phyloP scores from a whole-genome alignment of 2,888 invertebrate genomes.

The Lobophora halterata region DNA sequence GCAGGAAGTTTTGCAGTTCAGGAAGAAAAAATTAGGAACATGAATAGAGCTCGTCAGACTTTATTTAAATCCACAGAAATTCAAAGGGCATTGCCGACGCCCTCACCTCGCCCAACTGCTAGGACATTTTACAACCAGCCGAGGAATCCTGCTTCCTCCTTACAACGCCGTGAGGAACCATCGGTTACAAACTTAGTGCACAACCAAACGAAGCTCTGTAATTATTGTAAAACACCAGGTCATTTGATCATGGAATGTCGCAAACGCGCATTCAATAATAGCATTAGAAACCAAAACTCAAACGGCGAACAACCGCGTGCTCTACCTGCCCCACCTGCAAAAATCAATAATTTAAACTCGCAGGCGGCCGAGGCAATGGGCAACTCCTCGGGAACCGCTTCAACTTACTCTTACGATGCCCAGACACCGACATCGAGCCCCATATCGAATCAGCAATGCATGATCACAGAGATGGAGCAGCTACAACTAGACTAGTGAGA shows the following conservation, averaged over 20 bases:
- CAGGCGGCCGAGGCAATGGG: constrained; percentile 13
- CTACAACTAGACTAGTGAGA: background rate
- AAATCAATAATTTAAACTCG: constrained; percentile 20
- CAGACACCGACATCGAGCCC: constrained; percentile 1
- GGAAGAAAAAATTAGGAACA: constrained; percentile 26
- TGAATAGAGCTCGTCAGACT: no score
- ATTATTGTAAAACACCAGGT: constrained; percentile 17
- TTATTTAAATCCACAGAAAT: no score
- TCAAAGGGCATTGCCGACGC: no score
- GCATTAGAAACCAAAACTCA: background rate
- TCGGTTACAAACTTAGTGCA: no score
- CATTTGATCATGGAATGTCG: constrained; percentile 11
- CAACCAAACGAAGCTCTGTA: constrained; percentile 8
- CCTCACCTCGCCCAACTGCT: no score
- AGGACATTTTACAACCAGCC: no score
- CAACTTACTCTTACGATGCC: constrained; percentile 1
- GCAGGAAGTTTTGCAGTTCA: constrained; percentile 33
- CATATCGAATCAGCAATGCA: background rate
- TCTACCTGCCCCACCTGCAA: background rate
- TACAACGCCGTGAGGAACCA: no score
- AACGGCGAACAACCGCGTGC: background rate
- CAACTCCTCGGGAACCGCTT: constrained; percentile 16
- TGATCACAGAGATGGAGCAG: background rate
- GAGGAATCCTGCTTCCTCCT: no score
- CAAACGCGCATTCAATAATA: constrained; percentile 8